phyloP scores from a whole-genome alignment of 2,113 vertebrate species.

The Numida meleagris region DNA sequence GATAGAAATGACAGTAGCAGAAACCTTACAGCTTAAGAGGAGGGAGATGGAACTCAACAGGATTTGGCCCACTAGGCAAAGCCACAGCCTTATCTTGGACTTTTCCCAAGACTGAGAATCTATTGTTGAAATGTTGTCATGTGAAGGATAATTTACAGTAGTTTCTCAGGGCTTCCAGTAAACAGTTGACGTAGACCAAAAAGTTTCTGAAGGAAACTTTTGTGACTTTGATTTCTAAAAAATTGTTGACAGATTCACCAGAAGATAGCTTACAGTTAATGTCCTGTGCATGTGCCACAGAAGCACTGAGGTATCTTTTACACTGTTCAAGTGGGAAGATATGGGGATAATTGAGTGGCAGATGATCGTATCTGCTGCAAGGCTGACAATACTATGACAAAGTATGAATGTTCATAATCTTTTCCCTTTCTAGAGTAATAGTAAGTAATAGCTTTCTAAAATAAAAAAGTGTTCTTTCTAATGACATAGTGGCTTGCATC shows the following conservation, averaged over 20 bases:
- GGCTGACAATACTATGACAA: not conserved
- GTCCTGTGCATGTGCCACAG: not conserved
- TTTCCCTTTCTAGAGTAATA: not conserved
- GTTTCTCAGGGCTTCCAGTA: not conserved
- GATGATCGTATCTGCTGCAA: not conserved
- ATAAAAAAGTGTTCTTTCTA: not conserved
- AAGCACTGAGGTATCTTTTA: not conserved
- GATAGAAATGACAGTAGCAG: not conserved
- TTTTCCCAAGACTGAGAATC: not conserved
- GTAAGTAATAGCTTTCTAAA: not conserved
- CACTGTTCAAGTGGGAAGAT: not conserved
- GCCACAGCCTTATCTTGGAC: not conserved
- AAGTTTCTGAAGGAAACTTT: not conserved
- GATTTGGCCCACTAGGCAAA: not conserved
- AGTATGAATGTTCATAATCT: not conserved
- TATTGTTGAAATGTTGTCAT: not conserved
- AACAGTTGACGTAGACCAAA: not conserved
- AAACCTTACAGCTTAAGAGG: not conserved
- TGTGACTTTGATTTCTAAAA: not conserved
- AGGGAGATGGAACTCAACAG: not conserved
- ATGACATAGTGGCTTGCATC: not conserved
- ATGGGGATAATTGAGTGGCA: not conserved
- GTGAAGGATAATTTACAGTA: not conserved
- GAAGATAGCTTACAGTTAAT: fast-evolving
- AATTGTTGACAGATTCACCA: not conserved